Evolutionary conservation across 2,888 invertebrate species (phyloP).

Genomic region (Gastrophysa polygoni): DNA sequence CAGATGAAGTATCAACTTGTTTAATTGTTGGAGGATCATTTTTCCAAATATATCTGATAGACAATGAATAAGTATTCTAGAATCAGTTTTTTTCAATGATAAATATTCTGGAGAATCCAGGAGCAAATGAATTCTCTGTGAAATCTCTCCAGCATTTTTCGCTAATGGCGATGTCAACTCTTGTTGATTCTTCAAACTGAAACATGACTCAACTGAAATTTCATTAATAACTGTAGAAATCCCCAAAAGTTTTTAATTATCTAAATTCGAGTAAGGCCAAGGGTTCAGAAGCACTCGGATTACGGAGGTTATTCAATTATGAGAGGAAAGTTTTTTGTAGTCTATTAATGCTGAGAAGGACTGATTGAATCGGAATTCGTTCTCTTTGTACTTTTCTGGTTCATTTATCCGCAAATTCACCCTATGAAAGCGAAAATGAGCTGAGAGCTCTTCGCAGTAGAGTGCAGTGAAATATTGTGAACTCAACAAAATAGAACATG

Average conservation of each 20-base stretch:
- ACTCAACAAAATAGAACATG: too few relatives aligned
- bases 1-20: too few relatives aligned
- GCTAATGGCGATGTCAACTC: neutral
- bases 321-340: conserved; percentile 5
- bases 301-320: conserved; percentile 10
- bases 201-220: neutral
- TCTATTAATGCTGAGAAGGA: conserved; percentile 11
- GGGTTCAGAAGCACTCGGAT: neutral
- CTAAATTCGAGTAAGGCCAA: conserved; percentile 1
- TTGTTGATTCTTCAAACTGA: neutral
- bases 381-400: neutral
- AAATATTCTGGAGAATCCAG: neutral
- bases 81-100: neutral
- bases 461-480: too few relatives aligned
- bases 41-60: too few relatives aligned
- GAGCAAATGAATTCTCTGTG: neutral
- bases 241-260: conserved; percentile 13
- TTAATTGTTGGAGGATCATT: too few relatives aligned
- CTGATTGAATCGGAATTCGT: neutral
- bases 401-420: neutral
- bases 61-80: too few relatives aligned
- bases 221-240: neutral
- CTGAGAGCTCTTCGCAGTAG: neutral
- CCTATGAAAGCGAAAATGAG: neutral
- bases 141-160: neutral